Evolutionary conservation across 2,888 invertebrate genomes (phyloP).

Genomic region (Holacanthella duospinosa): DNA sequence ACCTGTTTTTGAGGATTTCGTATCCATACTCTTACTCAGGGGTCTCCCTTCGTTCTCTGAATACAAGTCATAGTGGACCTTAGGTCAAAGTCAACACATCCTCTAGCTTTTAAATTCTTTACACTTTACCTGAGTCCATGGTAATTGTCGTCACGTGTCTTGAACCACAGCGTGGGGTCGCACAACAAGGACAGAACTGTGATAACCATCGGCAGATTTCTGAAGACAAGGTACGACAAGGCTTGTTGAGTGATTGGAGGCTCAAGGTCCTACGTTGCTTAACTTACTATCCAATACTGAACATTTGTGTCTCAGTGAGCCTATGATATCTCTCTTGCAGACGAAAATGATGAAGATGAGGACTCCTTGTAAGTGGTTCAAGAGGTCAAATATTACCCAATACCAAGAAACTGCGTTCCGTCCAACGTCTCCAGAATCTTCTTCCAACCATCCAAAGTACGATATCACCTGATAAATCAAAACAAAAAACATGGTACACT

Average conservation of each 20-base stretch:
- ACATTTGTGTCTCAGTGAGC: conserved; percentile 27
- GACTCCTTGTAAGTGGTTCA: conserved; percentile 32
- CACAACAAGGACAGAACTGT: not conserved
- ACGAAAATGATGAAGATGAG: conserved; percentile 35
- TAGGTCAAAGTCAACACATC: no score
- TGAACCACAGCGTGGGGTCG: not conserved
- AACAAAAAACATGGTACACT: not conserved
- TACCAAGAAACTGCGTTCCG: conserved; percentile 19
- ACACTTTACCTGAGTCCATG: conserved; percentile 1
- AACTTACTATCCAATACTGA: not conserved
- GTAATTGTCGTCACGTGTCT: not conserved
- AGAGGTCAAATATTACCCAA: conserved; percentile 28
- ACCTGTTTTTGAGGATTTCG: no score
- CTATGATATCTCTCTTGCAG: conserved; percentile 29
- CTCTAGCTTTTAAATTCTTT: not conserved
- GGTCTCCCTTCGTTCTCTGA: no score
- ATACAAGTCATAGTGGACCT: no score
- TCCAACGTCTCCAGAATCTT: not conserved
- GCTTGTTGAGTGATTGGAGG: no score
- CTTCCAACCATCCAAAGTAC: not conserved
- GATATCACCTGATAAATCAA: not conserved
- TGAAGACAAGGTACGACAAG: no score
- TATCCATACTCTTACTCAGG: no score
- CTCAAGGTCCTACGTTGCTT: not conserved
- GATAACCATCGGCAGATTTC: not conserved